A percentile compares a stretch with the other conserved stretches of the same genome.
phyloP scores from a whole-genome alignment of 2,888 invertebrate species.

The Julus scandinavius region DNA sequence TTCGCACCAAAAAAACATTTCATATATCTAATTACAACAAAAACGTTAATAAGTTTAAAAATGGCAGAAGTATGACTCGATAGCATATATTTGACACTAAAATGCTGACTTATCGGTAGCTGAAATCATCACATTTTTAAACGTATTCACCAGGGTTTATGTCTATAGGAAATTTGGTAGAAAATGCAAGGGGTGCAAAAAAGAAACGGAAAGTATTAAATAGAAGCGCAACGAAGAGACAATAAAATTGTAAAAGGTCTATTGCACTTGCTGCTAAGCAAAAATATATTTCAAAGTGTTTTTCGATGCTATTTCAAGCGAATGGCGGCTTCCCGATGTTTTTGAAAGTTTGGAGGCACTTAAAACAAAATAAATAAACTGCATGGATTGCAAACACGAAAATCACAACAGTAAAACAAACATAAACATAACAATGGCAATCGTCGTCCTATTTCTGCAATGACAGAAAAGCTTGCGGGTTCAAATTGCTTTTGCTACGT shows the following conservation, averaged over 20 bases:
- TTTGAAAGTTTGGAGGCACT: neutral
- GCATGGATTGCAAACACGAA: conserved; percentile 10
- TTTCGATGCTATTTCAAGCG: neutral
- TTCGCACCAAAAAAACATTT: too few species aligned
- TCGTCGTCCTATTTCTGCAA: neutral
- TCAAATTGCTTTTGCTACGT: neutral
- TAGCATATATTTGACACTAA: neutral
- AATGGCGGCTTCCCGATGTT: neutral
- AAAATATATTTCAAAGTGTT: neutral
- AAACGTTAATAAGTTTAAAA: neutral
- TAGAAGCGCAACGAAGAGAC: neutral
- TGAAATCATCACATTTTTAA: conserved; percentile 16
- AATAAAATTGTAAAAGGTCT: conserved; percentile 15
- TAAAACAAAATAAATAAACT: conserved; percentile 30
- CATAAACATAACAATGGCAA: conserved; percentile 12
- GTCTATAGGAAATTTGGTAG: neutral
- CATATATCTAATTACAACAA: too few species aligned
- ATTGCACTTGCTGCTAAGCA: neutral
- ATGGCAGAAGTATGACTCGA: neutral
- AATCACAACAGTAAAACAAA: conserved; percentile 25
- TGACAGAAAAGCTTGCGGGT: neutral
- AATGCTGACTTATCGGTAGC: neutral
- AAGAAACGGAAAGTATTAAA: neutral
- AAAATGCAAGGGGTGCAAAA: neutral
- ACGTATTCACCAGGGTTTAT: conserved; percentile 8